Evolutionary conservation across 2,888 invertebrate species (phyloP).

Genomic region (Lycocerus yunnanus): DNA sequence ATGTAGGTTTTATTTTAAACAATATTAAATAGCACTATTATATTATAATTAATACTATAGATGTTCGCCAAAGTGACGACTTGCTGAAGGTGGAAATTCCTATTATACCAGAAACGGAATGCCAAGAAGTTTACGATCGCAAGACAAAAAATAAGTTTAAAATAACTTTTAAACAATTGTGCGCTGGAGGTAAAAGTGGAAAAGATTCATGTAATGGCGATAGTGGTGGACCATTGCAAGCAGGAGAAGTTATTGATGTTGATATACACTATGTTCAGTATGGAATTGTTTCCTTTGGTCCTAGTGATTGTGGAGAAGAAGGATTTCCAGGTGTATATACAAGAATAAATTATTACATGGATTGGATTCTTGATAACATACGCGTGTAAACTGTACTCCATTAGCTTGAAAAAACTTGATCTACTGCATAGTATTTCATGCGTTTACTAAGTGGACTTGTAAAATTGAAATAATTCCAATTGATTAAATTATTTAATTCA

Average conservation of each 20-base stretch:
- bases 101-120: conserved; percentile 46
- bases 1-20: conserved; percentile 48
- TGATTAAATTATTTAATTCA: too few species aligned
- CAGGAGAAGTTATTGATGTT: background rate
- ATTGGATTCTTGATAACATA: conserved; percentile 62
- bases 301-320: conserved; percentile 51
- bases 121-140: conserved; percentile 36
- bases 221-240: conserved; percentile 67
- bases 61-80: conserved; percentile 12
- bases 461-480: too few species aligned
- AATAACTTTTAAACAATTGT: conserved; percentile 57
- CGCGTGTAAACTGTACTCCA: background rate
- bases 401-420: too few species aligned
- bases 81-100: conserved; percentile 32
- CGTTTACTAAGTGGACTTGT: too few species aligned
- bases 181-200: conserved; percentile 64
- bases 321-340: conserved; percentile 73
- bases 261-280: conserved; percentile 59
- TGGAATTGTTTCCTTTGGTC: conserved; percentile 58
- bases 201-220: conserved; percentile 71
- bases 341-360: conserved; percentile 62
- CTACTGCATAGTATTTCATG: too few species aligned
- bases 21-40: conserved; percentile 34
- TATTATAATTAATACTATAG: background rate
- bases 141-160: too few species aligned